These are phyloP conservation scores for Oryzias sinensis DNA, from an alignment of 2,797 vertebrate species.

Conservation along the genomic window DNA sequence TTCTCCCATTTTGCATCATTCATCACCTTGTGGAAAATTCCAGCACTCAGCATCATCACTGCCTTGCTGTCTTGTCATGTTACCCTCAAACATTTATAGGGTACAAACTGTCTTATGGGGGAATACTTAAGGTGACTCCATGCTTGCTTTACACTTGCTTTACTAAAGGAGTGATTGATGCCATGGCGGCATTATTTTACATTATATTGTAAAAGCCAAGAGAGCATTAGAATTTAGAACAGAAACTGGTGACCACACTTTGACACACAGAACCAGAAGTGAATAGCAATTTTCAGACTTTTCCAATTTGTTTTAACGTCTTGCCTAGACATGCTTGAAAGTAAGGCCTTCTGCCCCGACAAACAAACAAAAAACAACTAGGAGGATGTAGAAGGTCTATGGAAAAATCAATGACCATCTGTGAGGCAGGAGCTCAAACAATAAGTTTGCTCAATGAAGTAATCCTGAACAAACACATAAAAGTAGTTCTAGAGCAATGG, in stretches of 20 bases:
- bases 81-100: constrained; percentile 56
- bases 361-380: too few relatives aligned
- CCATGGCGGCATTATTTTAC: not conserved
- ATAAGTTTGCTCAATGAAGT: too few relatives aligned
- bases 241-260: not conserved
- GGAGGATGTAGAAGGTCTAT: too few relatives aligned
- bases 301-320: too few relatives aligned
- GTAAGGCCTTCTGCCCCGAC: too few relatives aligned
- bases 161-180: not conserved
- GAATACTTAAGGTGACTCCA: constrained; percentile 10
- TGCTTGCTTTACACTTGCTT: constrained; percentile 20
- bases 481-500: not conserved
- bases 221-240: not conserved
- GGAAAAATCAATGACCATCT: too few relatives aligned
- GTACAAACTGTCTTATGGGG: constrained; percentile 34
- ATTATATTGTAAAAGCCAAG: constrained; percentile 1
- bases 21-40: constrained; percentile 45
- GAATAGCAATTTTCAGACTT: constrained; percentile 18
- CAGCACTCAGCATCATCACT: constrained; percentile 54
- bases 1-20: constrained; percentile 55
- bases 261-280: constrained; percentile 4
- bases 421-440: too few relatives aligned
- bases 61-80: constrained; percentile 47
- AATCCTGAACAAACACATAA: not conserved
- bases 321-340: too few relatives aligned